These are phyloP conservation scores for Ceriagrion tenellum DNA, from an alignment of 2,888 invertebrate genomes.

Conservation along the genomic window DNA sequence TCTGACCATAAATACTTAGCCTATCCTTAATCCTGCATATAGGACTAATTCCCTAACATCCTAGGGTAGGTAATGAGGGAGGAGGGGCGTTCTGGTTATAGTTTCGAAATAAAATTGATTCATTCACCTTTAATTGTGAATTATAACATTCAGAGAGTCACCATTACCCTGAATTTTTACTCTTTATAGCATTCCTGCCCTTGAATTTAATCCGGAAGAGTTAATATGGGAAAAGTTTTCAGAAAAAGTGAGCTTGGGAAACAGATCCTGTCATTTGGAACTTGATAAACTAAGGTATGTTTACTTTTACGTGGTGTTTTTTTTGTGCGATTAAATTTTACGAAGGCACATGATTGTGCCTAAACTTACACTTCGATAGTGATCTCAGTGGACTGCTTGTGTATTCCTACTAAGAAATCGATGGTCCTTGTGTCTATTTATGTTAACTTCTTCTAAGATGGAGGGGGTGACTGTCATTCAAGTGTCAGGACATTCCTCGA, in stretches of 20 bases:
- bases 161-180: not conserved
- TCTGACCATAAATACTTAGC: not conserved
- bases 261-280: conserved; percentile 19
- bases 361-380: not conserved
- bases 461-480: not conserved
- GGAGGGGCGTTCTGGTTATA: not conserved
- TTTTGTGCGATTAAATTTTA: not conserved
- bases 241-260: conserved; percentile 12
- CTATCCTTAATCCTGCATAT: not conserved
- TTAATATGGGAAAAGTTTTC: conserved; percentile 24
- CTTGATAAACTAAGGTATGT: conserved; percentile 17
- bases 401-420: not conserved
- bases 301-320: not conserved
- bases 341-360: not conserved
- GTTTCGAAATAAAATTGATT: not conserved
- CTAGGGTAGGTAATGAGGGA: not conserved
- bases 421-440: conserved; percentile 31
- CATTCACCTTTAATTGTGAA: not conserved
- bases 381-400: not conserved
- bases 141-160: not conserved
- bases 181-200: not conserved
- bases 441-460: not conserved
- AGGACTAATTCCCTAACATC: not conserved
- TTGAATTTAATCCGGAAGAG: conserved; percentile 15
- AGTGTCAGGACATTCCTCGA: not conserved